Base-by-base conservation (phyloP, 2,113 vertebrate species). In the Odocoileus virginianus region DNA sequence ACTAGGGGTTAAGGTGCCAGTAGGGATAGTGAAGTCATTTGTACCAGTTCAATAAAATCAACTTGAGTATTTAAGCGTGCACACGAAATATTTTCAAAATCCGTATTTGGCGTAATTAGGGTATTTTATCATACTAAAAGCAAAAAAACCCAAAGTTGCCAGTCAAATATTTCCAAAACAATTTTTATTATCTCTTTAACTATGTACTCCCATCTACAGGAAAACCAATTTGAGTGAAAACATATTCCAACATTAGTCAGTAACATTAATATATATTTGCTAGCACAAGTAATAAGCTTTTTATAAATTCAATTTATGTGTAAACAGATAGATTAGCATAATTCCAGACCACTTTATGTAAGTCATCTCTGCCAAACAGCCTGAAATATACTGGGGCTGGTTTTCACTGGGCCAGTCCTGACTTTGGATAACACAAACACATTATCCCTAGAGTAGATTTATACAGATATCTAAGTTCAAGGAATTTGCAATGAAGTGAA, bases 11-110 rank as follows among this genome's bases (percentile, higher is more conserved):
- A 28, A 87, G 52, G 15, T 55, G 11, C 76, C 52, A 91, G 5
- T 25, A 79, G 47, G 43, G 36, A 64, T 33, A 88, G 40, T n/a
- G 52, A 61, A 92, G 54, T 81, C 28, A 71, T 85, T 96, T 74
- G 43, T 40, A 86, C 91, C 81, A 74, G 27, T 76, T 95, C 79
- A 95, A 79, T 89, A 76, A 92, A 89, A 58, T 57, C 58, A 89
- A 14, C 67, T n/a, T 94, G 88, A 82, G 15, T 89, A 82, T 86
- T 87, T 96, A 93, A 86, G 86, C 79, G 89, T n/a, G 84, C 33
- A 71, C 36, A 78, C 4, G 61, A 43, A 87, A 64, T 87, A 33
- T 40, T 78, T 92, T 82, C 21, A 82, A 94, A 87, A 86, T 57
- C 47, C 6, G 23, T 27, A 64, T 92, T 85, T 94, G 50, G 50